Base-by-base conservation (phyloP, 2,113 vertebrate species). In the Chionomys nivalis region DNA sequence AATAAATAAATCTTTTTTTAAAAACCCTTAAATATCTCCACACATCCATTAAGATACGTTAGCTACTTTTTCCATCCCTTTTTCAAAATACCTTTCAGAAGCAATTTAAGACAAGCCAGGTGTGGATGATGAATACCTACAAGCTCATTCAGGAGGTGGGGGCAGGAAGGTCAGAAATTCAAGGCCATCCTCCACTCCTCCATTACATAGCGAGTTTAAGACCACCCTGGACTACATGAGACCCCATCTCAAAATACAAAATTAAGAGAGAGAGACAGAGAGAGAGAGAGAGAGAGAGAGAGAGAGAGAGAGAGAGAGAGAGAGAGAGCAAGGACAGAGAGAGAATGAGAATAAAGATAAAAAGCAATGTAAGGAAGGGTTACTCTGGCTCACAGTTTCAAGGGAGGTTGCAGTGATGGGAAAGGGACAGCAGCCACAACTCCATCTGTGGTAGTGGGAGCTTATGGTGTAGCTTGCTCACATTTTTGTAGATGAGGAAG, bases 221-320 rank as follows among this genome's bases (percentile, higher is more conserved):
- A 31, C 7, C 49, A 36, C 28, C n/a, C 49, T n/a, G 49, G 31
- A 28, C n/a, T 44, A 44, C 17, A 8, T 26, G 7, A 73, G 52
- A 72, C 19, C 12, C 65, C 33, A 39, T 42, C 47, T 81, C 66
- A 72, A 70, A 87, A 47, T 61, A 6, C 49, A 61, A 6, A 61
- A 21, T 5, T 17, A 2, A 61, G 7, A 61, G 17, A 61, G 61
- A 63, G 23, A 63, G 23, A 78, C 31, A 33, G 42, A 77, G 24
- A 44, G 33, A 23, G 19, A 44, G 1, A 63, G 5, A 14, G 21
- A 21, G 2, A 33, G 4, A 24, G 21, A 58, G 2, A 58, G 0
- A 31, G 11, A 28, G 23, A 13, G 12, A 11, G 1, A 31, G 11
- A 23, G 12, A 58, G 1, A 58, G 17, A 31, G 12, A 31, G 5